These are phyloP conservation scores for Corvus cornix DNA, from an alignment of 2,113 vertebrate species.

Conservation along the genomic window DNA sequence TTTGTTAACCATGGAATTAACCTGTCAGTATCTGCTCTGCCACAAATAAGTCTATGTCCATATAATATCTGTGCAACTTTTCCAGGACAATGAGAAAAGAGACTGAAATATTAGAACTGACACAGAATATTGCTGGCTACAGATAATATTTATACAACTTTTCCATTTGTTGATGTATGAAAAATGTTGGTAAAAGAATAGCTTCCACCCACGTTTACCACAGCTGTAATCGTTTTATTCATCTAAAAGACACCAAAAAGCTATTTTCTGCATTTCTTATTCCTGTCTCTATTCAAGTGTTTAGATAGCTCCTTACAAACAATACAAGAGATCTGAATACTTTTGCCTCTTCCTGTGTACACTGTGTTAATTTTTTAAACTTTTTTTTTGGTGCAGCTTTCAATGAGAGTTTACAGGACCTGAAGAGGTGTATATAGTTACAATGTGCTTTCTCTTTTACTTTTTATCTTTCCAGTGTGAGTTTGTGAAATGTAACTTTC, in stretches of 20 bases:
- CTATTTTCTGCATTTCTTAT: constrained; percentile 69
- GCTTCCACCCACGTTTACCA: constrained; percentile 74
- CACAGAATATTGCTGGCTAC: constrained; percentile 64
- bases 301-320: constrained; percentile 86
- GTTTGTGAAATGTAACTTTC: constrained; percentile 23
- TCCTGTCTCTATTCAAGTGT: constrained; percentile 61
- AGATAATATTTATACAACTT: constrained; percentile 76
- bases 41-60: constrained; percentile 26
- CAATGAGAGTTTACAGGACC: constrained; percentile 61
- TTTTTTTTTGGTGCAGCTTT: constrained; percentile 69
- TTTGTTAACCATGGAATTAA: constrained; percentile 54
- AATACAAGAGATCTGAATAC: constrained; percentile 71
- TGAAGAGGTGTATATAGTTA: constrained; percentile 58
- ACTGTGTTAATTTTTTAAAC: constrained; percentile 64
- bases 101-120: constrained; percentile 65
- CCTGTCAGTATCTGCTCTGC: constrained; percentile 36
- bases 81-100: constrained; percentile 64
- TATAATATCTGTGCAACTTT: constrained; percentile 39
- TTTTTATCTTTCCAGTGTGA: background rate
- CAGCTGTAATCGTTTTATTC: constrained; percentile 82
- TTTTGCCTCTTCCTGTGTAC: constrained; percentile 74
- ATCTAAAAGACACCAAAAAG: constrained; percentile 72
- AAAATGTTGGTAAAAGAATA: constrained; percentile 73
- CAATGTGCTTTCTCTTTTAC: constrained; percentile 39
- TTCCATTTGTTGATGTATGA: constrained; percentile 78